Conservation (phyloP, 2,113 vertebrate species). For the Phalacrocorax carbo region DNA sequence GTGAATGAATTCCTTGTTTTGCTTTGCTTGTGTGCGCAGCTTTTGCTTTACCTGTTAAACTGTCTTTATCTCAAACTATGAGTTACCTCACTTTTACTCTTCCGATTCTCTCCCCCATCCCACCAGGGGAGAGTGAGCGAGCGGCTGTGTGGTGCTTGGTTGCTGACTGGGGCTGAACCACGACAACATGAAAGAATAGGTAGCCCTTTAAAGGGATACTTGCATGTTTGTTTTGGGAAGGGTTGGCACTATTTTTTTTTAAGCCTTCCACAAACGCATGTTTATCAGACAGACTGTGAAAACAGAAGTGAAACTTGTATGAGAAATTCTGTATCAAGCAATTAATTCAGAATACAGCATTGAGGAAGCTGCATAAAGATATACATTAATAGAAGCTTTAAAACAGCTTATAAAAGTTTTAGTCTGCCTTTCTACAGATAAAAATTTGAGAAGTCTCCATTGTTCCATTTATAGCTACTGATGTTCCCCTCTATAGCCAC, state of each 20-base stretch:
- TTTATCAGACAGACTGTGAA: background rate
- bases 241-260: background rate
- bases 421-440: background rate
- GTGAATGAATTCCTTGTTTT: too few relatives aligned
- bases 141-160: too few relatives aligned
- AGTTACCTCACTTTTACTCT: too few relatives aligned
- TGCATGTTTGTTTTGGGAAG: background rate
- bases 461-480: background rate
- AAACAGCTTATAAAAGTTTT: background rate
- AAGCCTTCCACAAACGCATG: accelerated
- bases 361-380: background rate
- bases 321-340: background rate
- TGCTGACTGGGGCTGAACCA: too few relatives aligned
- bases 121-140: too few relatives aligned
- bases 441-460: background rate
- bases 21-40: too few relatives aligned
- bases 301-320: background rate
- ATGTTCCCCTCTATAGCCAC: background rate
- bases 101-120: too few relatives aligned
- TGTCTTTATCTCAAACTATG: too few relatives aligned
- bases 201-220: background rate
- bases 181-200: background rate
- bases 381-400: background rate
- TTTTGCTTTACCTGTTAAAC: too few relatives aligned
- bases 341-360: background rate